These are phyloP conservation scores for Cyprinodon variegatus DNA, from an alignment of 2,113 vertebrate species.

Conservation along the genomic window DNA sequence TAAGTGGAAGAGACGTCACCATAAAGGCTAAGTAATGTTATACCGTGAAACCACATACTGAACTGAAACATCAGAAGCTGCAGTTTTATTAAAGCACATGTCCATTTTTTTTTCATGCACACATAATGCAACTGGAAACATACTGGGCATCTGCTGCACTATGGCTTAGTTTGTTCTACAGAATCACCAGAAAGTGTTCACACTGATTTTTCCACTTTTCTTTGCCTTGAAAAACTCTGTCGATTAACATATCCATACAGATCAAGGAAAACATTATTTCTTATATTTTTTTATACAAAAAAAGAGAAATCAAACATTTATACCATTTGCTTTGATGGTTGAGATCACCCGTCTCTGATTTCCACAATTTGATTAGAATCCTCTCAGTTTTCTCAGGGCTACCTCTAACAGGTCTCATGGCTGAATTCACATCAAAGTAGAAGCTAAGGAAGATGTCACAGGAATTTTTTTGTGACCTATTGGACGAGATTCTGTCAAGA, in stretches of 20 bases:
- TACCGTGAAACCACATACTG: background rate
- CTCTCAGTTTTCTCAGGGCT: background rate
- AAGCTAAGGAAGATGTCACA: background rate
- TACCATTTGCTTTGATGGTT: background rate
- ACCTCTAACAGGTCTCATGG: background rate
- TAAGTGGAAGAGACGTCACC: slow-evolving; percentile 7
- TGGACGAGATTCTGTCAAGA: background rate
- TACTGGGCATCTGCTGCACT: background rate
- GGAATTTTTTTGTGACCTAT: background rate
- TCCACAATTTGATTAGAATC: background rate
- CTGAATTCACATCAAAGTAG: background rate
- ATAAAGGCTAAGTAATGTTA: slow-evolving; percentile 18
- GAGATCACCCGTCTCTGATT: background rate
- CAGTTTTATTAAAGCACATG: background rate
- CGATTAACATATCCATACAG: no score
- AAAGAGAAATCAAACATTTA: background rate
- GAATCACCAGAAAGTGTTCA: background rate
- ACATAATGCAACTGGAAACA: background rate
- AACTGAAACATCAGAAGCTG: background rate
- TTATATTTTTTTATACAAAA: background rate
- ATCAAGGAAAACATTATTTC: background rate
- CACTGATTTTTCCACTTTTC: background rate
- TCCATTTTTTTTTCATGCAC: background rate
- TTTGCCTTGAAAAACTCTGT: background rate
- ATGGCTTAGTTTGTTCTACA: background rate